Evolutionary conservation across 2,888 invertebrate species (phyloP), one percentile per base, ranked within the genome.

Genomic region (Charanyca ferruginea): DNA sequence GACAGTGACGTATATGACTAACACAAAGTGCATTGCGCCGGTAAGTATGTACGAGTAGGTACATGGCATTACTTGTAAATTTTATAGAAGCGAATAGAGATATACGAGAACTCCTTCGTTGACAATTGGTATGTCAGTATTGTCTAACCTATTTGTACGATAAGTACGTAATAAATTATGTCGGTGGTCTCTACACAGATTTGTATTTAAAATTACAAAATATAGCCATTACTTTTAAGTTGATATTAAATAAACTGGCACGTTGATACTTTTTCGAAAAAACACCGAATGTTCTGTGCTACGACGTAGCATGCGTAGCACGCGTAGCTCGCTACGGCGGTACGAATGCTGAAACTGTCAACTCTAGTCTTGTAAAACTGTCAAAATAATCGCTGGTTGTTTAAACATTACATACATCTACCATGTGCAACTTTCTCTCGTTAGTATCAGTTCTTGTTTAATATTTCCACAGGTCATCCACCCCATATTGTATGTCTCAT

Each of bases 241-340:
- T 3, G 16, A 3, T 38, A 38, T 38, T 38, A 16, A 38, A 38
- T 9, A 38, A 16, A 3, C 11, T 0, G 3, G 11, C 35, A n/a
- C 16, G 5, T 16, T 4, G 3, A 38, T 38, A 38, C 16, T 38
- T 16, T 32, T 32, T 32, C 32, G 32, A 7, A 28, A n/a, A 13
- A 44, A 45, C 47, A 58, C 9, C 11, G 11, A 4, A 9, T 6
- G 3, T 25, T 8, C 8, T 8, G 8, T 35, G 25, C 60, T 67
- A 67, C 66, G 72, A 0, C 51, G 67, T 71, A 66, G 35, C 35
- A 35, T 9, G 0, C 63, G 67, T 72, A 67, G 49, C 48, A 42
- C 16, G 11, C 35, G 42, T 51, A 44, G 38, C 28, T 28, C 5
- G 49, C 66, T 62, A 62, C 63, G 22, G 22, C 20, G 63, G 49